Evolutionary conservation across 35 echinoderm and acorn worm species (phyloP).

Genomic region (Holothuria glaberrima): DNA sequence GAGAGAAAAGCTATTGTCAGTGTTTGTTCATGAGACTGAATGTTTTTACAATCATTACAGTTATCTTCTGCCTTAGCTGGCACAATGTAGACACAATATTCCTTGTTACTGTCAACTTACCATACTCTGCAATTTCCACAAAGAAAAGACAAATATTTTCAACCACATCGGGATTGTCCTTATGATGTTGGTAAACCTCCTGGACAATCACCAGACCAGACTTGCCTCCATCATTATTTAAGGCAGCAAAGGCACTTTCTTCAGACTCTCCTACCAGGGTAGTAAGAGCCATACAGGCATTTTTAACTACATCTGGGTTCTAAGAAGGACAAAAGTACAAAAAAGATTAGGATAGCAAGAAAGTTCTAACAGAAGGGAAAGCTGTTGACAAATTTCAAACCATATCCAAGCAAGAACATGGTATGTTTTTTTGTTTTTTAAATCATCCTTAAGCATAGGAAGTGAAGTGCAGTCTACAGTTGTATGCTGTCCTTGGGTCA

Average conservation of each 20-base stretch:
- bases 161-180: conserved; percentile 94
- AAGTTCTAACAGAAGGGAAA: no score
- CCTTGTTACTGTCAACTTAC: conserved; percentile 38
- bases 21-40: no score
- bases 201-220: conserved; percentile 73
- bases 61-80: no score
- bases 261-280: conserved; percentile 89
- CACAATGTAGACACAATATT: no score
- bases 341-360: background rate
- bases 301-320: conserved; percentile 97
- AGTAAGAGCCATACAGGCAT: conserved; percentile 94
- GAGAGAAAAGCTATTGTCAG: no score
- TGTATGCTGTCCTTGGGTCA: no score
- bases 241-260: conserved; percentile 80
- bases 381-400: no score
- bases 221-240: conserved; percentile 72
- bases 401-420: no score
- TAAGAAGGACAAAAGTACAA: background rate
- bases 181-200: conserved; percentile 81
- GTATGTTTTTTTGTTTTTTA: no score
- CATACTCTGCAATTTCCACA: conserved; percentile 90
- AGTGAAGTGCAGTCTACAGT: no score
- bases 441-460: no score
- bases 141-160: conserved; percentile 92
- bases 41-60: no score